Conservation (phyloP, 1,140 invertebrate species). For the Paraescarpia echinospica region DNA sequence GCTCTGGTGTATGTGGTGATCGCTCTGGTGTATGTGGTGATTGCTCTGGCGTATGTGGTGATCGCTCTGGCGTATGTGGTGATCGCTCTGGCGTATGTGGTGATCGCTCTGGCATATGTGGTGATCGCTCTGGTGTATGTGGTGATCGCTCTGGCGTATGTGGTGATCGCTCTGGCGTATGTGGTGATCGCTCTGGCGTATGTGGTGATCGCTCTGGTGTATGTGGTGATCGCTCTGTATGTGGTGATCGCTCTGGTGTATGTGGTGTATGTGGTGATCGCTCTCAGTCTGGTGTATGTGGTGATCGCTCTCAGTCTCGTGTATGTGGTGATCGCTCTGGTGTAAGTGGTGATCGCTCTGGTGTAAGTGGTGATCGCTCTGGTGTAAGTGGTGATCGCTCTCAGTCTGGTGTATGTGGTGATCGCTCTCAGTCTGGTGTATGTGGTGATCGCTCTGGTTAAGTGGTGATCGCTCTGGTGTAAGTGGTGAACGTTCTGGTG, state of each 20-base stretch:
- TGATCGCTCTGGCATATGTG: too few species aligned
- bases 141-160: too few species aligned
- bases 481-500: too few species aligned
- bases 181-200: not conserved
- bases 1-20: too few species aligned
- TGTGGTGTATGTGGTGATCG: not conserved
- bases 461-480: not conserved
- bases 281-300: not conserved
- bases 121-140: not conserved
- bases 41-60: too few species aligned
- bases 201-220: too few species aligned
- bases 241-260: too few species aligned
- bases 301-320: too few species aligned
- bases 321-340: not conserved
- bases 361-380: not conserved
- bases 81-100: not conserved
- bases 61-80: too few species aligned
- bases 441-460: too few species aligned
- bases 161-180: too few species aligned
- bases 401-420: not conserved
- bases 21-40: not conserved
- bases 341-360: not conserved
- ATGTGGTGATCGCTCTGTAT: not conserved
- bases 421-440: not conserved
- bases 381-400: not conserved